Conservation (phyloP, 2,113 vertebrate species). For the human (Homo sapiens) region DNA sequence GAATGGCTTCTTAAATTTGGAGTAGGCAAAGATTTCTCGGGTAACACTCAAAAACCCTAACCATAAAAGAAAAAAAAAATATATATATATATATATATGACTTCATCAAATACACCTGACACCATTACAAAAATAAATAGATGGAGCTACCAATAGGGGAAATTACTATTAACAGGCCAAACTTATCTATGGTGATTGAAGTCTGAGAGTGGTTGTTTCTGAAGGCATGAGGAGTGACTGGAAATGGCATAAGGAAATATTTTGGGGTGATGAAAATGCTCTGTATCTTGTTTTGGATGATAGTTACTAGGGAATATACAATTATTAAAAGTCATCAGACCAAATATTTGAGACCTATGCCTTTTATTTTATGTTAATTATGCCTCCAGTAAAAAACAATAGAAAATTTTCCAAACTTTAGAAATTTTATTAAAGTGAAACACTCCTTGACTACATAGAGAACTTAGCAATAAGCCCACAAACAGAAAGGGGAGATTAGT, state of each 20-base stretch:
- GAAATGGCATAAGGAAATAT: neutral
- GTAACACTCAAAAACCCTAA: neutral
- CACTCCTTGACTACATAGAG: neutral
- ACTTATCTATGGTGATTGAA: neutral
- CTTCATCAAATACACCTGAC: neutral
- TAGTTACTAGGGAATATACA: neutral
- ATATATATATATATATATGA: neutral
- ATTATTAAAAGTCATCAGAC: neutral
- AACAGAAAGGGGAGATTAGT: neutral
- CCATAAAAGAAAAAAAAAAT: neutral
- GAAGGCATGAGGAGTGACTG: neutral
- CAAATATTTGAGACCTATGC: neutral
- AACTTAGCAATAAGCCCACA: neutral
- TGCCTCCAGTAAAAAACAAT: neutral
- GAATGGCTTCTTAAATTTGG: neutral
- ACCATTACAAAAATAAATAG: neutral
- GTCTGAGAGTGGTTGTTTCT: neutral
- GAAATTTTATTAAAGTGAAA: neutral
- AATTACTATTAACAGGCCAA: neutral
- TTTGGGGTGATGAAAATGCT: neutral
- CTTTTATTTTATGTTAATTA: conserved; percentile 19
- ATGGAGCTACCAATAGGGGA: neutral
- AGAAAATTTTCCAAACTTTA: neutral
- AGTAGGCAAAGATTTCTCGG: neutral
- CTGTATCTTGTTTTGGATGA: neutral